Evolutionary conservation across 1,140 invertebrate genomes (phyloP), one percentile per base, ranked within the genome.

Genomic region (Heliconius nattereri): DNA sequence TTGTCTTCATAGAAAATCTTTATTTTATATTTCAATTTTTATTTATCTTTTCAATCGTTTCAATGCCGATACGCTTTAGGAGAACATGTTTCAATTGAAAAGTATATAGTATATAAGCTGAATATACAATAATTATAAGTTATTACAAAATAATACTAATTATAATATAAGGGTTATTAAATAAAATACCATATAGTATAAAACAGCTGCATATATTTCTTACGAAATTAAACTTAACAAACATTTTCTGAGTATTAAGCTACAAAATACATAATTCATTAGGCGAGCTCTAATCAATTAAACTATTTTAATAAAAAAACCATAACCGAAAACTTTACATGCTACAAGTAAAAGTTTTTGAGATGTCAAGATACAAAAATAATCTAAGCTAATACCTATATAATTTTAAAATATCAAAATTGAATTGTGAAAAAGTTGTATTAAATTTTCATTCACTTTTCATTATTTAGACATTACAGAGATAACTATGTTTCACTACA

Each of bases 181-280:
- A 79, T 75, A 79, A 79, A 79, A 79, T 26, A 54, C 52, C n/a
- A 26, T 52, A 7, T 76, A 75, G 70, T 75, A 79, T 40, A 79
- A 79, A 79, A 60, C 72, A 76, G 74, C 60, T 66, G 60, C 66
- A 79, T 79, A 79, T 79, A 79, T 72, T 79, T 70, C 66, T 79
- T 79, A 75, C 49, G 60, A 76, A 79, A 79, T 79, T 45, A 79
- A 79, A 79, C 74, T 54, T 79, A 79, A 79, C 78, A 79, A 71
- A 77, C 35, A 79, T 71, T 49, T 23, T 76, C 57, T 75, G 73
- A 79, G 49, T 72, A 79, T 76, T 29, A 72, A 35, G 45, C 73
- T 76, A 79, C 45, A 70, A 35, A 71, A 76, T 76, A 76, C 75
- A 76, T 66, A 70, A 76, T 26, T 70, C 20, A 60, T 45, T 76